Base-by-base conservation (phyloP, 2,888 invertebrate species). In the Apeira syringaria region DNA sequence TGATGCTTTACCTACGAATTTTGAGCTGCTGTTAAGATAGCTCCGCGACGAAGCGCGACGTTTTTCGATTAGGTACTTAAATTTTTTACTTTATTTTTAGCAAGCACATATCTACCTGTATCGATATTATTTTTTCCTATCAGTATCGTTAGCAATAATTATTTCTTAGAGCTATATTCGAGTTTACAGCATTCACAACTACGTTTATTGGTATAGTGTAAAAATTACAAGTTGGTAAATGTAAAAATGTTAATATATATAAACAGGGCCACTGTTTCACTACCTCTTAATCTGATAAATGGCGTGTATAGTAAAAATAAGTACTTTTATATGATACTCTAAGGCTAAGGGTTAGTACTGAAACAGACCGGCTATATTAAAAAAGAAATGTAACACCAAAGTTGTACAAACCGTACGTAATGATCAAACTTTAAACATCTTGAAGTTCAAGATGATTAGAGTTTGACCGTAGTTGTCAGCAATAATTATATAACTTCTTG, bases 291-390 rank as follows among this genome's bases (percentile, higher is more conserved):
- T 20, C 34, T 25, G 18, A 1, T 32, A 10, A 32, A 27, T 10
- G 9, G 26, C 25, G 28, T 27, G 32, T 44, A 38, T 15, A 32
- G 33, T 38, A 27, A 34, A n/a, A 22, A 22, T 46, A 36, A 40
- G 24, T 35, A 30, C 20, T 34, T 46, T 40, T 46, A 37, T 46
- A 39, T 35, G 28, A 26, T 34, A 34, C 20, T 30, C 15, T 39
- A 27, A 11, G 24, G 7, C 18, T 24, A 8, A 11, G 9, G 25
- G 26, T 30, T 27, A 31, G 31, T 47, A 42, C 22, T 34, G 42
- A 32, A 46, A 42, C 38, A 39, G 39, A 27, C n/a, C 15, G 25
- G 13, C 11, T n/a, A 15, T 20, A 3, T 17, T 2, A 13, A 3
- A 18, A 15, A 17, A 7, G 7, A 9, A 11, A 15, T 9, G 0